Evolutionary conservation across 2,888 invertebrate genomes (phyloP), one percentile per base, ranked within the genome.

Genomic region (Lordiphosa andalusiaca): DNA sequence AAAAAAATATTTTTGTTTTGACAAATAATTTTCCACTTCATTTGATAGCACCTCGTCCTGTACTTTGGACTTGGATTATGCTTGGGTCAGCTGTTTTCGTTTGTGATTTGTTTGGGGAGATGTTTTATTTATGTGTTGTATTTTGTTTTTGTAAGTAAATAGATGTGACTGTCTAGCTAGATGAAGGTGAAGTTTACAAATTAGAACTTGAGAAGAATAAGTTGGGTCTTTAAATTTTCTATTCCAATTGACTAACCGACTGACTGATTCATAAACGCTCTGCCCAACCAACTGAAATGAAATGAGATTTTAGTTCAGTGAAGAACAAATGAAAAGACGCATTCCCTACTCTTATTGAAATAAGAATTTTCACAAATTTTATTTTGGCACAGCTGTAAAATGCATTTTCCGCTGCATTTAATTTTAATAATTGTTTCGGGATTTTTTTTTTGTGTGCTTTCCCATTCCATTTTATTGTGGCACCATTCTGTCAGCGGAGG

Each of bases 11-110:
- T 64, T 49, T 51, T 72, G 61, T 77, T 71, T 68, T 65, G 65
- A 70, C 72, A 81, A 69, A 69, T 68, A 76, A 81, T 78, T 81
- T 76, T 78, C 81, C 73, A 81, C 76, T 68, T 76, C 81, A 78
- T 81, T 81, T 73, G 66, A 57, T 39, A 40, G 56, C 30, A 30
- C 19, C 37, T 13, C 35, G 19, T 21, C 40, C 19, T 40, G 19
- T 16, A 21, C 10, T 6, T 40, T n/a, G 25, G 44, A 37, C 49
- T 49, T 25, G 37, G 49, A 16, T 50, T 50, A 51, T 52, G 51
- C 46, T 39, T 36, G 13, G 41, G 41, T 23, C 60, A 60, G 60
- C 54, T 54, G 16, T 42, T 30, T 36, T n/a, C 16, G 19, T 38
- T 35, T 48, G 13, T 41, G 48, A 23, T 47, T 53, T 42, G n/a